Base-by-base conservation (phyloP, 37 sponge, comb jelly and placozoan species). In the Crambe crambe region DNA sequence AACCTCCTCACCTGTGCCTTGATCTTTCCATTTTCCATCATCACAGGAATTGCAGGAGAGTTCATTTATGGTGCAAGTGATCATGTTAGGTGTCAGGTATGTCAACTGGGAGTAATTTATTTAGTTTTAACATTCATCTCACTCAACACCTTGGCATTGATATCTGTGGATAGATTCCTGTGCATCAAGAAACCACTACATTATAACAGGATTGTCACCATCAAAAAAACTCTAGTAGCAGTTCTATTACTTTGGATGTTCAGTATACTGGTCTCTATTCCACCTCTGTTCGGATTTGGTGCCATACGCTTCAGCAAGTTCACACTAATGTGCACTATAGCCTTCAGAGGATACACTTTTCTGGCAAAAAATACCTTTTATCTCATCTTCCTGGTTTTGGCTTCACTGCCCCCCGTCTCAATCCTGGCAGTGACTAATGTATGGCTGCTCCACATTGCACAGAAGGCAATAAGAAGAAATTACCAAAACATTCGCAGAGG, bases 241-340 rank as follows among this genome's bases (percentile, higher is more conserved):
- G 35, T 32, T 18, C 35, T 65, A 3, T 0, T 66, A 2, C 25
- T 78, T 1, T 78, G 74, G 74, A 66, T 78, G 6, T 23, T 89
- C 9, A 68, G 78, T 35, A 10, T 75, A 0, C 22, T 47, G 0
- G 35, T 83, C 2, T 29, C 60, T 31, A 42, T 89, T 31, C 71
- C 67, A 5, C 84, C 89, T 15, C 70, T 79, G 29, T 83, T 79
- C 75, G 88, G 78, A 32, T 62, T 87, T 75, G 88, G 88, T 27
- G 75, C 58, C 10, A 75, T 80, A 31, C 70, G 77, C 51, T 83
- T 83, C 59, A 79, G 75, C 35, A 75, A 71, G 1, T 22, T 34
- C 15, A 27, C 83, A 1, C 83, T 79, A 0, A 42, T 65, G 9
- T 89, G 89, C 44, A 44, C 65, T 18, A 54, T 36, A 9, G 38